Base-by-base conservation (phyloP, 2,113 vertebrate species). In the Thymallus thymallus region DNA sequence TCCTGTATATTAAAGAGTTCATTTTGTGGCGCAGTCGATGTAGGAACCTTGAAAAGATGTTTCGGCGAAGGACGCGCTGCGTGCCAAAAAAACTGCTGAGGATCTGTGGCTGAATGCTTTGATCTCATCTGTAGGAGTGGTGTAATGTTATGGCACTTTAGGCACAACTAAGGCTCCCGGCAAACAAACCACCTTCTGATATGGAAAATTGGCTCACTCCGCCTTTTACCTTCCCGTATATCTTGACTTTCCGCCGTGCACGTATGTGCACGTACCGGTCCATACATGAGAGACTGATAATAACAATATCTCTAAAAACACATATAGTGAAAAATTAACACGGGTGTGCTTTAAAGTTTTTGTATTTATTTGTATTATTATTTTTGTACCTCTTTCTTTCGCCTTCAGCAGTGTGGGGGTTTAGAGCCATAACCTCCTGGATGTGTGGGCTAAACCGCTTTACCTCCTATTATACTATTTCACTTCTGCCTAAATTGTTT, bases 121-220 rank as follows among this genome's bases (percentile, higher is more conserved):
- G 88, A 93, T 93, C 90, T 93, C 85, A 89, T 93, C 88, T 90
- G 88, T 88, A 89, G 88, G 87, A 92, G 88, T 91, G 82, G 83
- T 89, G 90, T 90, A 87, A 90, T 86, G 87, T 88, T 90, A 89
- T 84, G 88, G 87, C 87, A 91, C 89, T 93, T 90, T 86, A 90
- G 87, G 88, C 90, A 87, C 87, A 89, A 84, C 86, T 89, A 84
- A 79, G 77, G 87, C 89, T 92, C n/a, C 82, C 84, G 88, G 91
- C 91, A 88, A 91, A 87, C 84, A 81, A 85, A 80, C 87, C 87
- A 86, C 86, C 87, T 51, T 91, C 87, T 88, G 85, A 90, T 89
- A 88, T 88, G 85, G 80, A 90, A 85, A 90, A 88, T 81, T 88
- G 90, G 82, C 88, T 87, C 85, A 68, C 87, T 90, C 88, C 85